Conservation (phyloP, 2,797 vertebrate genomes). For the Pelobates cultripes region DNA sequence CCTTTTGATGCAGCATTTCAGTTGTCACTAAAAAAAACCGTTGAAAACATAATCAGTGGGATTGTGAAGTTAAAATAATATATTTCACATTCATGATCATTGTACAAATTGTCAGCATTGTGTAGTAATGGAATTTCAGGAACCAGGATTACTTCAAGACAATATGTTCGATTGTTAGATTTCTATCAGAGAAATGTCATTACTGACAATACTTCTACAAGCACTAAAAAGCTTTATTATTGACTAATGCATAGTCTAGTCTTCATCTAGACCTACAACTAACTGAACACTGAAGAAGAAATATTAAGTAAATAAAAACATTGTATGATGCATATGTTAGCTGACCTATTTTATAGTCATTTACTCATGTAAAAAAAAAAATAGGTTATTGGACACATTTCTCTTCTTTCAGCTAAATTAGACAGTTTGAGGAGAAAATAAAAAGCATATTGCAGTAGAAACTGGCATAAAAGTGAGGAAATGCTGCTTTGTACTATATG, state of each 20-base stretch:
- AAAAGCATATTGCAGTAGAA: neutral
- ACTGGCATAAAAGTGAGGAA: neutral
- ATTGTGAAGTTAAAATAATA: no score
- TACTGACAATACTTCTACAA: conserved; percentile 18
- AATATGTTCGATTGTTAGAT: conserved; percentile 25
- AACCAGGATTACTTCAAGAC: neutral
- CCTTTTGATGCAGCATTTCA: no score
- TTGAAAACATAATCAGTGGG: no score
- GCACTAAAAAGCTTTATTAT: no score
- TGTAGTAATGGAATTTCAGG: no score
- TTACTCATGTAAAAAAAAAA: neutral
- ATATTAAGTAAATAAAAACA: conserved; percentile 23
- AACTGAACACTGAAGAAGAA: conserved; percentile 23
- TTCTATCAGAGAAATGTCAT: conserved; percentile 36
- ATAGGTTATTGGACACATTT: conserved; percentile 4
- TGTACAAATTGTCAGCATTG: no score
- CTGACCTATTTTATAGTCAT: neutral
- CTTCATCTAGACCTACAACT: conserved; percentile 7
- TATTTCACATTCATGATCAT: no score
- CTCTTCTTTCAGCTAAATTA: neutral
- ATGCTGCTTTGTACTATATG: no score
- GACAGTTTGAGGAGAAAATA: neutral
- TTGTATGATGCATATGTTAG: neutral
- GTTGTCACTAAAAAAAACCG: no score
- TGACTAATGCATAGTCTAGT: conserved; percentile 7